Evolutionary conservation across 2,888 invertebrate species (phyloP), one percentile per base, ranked within the genome.

Genomic region (Melanophora roralis): DNA sequence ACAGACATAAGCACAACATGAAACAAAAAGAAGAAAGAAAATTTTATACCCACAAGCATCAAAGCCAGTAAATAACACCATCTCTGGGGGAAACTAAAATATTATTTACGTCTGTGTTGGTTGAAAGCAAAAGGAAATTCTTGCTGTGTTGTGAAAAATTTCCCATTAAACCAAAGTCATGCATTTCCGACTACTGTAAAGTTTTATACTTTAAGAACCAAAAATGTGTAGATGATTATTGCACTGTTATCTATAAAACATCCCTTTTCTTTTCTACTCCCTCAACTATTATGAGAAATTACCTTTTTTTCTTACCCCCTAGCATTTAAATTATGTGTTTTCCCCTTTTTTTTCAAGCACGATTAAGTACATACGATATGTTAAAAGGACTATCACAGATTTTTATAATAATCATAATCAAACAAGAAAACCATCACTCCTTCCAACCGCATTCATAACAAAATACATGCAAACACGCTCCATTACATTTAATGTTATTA

Each of bases 351-450:
- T 12, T n/a, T n/a, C n/a, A 49, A 23, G 38, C 38, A 12, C 62
- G 4, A 34, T 34, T 57, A 38, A 19, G 4, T 51, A 51, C 51
- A 51, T 19, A 45, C 19, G 19, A 19, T 45, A 45, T 21, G 51
- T 21, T 36, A 6, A 32, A 16, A 45, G 34, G 47, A 36, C 36
- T 64, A 16, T 64, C 38, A 14, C 51, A 51, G 49, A 49, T 51
- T 64, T 64, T 51, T 32, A 38, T 27, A 27, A 27, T 38, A 51
- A 64, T 51, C 49, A 27, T 38, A 64, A 64, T 64, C 38, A 51
- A 64, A 51, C 38, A 51, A 14, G n/a, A 23, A 64, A n/a, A n/a
- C 19, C 64, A 32, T 23, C 49, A 38, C 51, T 14, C 19, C 36
- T 64, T n/a, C n/a, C n/a, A n/a, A n/a, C n/a, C n/a, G n/a, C n/a